Conservation (phyloP, 2,797 vertebrate species). For the Semotilus atromaculatus region DNA sequence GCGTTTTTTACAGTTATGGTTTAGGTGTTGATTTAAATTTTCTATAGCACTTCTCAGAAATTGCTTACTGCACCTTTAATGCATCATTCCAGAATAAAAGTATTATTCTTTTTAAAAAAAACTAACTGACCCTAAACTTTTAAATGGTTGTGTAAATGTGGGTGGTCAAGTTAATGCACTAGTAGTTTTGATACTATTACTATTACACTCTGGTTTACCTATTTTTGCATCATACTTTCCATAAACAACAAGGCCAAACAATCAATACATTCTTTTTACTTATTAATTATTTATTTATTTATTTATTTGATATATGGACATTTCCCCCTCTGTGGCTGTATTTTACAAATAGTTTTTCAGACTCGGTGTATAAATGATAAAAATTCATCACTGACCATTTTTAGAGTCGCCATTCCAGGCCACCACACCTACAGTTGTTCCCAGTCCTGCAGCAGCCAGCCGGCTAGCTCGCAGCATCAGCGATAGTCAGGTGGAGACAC, state of each 20-base stretch:
- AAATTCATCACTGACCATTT: constrained; percentile 63
- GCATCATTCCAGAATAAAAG: neutral
- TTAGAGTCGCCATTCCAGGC: constrained; percentile 88
- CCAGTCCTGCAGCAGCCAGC: constrained; percentile 89
- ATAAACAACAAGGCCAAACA: neutral
- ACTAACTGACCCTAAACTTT: neutral
- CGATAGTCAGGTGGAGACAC: constrained; percentile 86
- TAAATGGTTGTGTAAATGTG: neutral
- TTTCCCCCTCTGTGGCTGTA: neutral
- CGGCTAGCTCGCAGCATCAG: constrained; percentile 88
- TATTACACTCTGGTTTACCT: neutral
- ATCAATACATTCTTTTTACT: neutral
- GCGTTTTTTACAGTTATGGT: neutral
- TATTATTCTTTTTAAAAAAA: neutral
- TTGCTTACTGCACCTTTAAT: neutral
- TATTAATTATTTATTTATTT: neutral
- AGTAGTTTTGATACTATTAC: neutral
- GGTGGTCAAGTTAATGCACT: neutral
- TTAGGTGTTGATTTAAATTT: neutral
- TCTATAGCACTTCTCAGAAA: neutral
- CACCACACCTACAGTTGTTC: constrained; percentile 84
- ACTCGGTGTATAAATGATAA: neutral
- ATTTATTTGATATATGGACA: neutral
- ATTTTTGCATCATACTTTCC: neutral
- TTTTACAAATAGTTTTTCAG: neutral